Evolutionary conservation across 2,888 invertebrate genomes (phyloP).

Genomic region (Mythimna lalbum): DNA sequence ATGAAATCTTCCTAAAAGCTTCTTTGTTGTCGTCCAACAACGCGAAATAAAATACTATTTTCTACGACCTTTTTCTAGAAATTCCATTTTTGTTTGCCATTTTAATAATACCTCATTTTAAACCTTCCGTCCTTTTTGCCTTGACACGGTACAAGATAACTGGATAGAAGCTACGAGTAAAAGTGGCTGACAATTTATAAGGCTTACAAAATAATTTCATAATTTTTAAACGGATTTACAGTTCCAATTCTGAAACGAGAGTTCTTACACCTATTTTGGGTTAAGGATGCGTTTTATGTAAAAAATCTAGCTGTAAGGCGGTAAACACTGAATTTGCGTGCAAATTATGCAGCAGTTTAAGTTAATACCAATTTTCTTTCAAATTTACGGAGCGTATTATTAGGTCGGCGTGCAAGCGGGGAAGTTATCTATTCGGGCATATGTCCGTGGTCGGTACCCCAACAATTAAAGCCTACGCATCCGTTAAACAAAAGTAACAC

Average conservation of each 20-base stretch:
- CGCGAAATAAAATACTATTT: constrained; percentile 75
- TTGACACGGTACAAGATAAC: constrained; percentile 66
- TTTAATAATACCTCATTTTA: constrained; percentile 72
- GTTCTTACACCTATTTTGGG: constrained; percentile 22
- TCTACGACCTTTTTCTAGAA: constrained; percentile 69
- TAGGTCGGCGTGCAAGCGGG: constrained; percentile 22
- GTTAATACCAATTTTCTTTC: constrained; percentile 25
- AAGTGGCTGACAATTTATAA: constrained; percentile 65
- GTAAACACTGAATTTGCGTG: constrained; percentile 17
- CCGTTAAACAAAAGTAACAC: constrained; percentile 69
- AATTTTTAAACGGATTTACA: constrained; percentile 59
- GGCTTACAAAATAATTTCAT: constrained; percentile 63
- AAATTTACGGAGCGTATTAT: constrained; percentile 39
- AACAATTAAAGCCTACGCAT: constrained; percentile 56
- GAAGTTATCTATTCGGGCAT: constrained; percentile 49
- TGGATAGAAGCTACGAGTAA: constrained; percentile 67
- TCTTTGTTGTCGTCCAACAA: constrained; percentile 75
- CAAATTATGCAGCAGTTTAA: constrained; percentile 28
- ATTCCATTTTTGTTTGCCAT: constrained; percentile 72
- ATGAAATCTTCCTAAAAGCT: constrained; percentile 78
- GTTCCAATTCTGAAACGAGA: constrained; percentile 15
- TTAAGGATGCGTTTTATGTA: constrained; percentile 31
- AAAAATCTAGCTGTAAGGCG: constrained; percentile 12
- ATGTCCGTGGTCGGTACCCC: constrained; percentile 29
- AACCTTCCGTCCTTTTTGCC: constrained; percentile 55